Conservation (phyloP, 92 coral and sea anemone species). For the Plumapathes pennacea region DNA sequence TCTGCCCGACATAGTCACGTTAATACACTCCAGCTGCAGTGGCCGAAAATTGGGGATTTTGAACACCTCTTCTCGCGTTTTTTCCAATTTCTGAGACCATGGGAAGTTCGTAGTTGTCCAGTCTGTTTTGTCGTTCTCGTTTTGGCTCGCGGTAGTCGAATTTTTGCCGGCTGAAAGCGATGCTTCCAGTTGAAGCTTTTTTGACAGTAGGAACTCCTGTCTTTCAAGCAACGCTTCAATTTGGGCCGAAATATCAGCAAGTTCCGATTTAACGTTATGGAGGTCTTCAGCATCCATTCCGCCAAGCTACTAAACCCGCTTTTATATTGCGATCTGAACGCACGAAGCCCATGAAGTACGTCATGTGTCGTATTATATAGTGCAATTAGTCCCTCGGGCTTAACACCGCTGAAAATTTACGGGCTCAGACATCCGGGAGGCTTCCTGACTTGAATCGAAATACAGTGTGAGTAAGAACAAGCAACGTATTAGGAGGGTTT, state of each 20-base stretch:
- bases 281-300: too few species aligned
- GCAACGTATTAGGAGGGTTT: too few species aligned
- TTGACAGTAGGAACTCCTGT: constrained; percentile 64
- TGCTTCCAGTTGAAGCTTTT: constrained; percentile 54
- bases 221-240: constrained; percentile 67
- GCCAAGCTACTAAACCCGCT: too few species aligned
- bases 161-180: constrained; percentile 2
- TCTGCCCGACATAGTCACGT: constrained; percentile 85
- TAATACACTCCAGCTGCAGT: constrained; percentile 82
- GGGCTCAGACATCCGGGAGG: too few species aligned
- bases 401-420: too few species aligned
- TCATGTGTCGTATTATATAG: too few species aligned
- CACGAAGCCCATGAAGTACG: too few species aligned
- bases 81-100: constrained; percentile 78
- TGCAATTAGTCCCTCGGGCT: too few species aligned
- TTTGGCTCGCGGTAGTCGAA: constrained; percentile 4
- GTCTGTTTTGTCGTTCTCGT: constrained; percentile 3
- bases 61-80: constrained; percentile 50
- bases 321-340: too few species aligned
- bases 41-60: constrained; percentile 72
- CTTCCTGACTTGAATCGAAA: too few species aligned
- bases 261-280: constrained; percentile 65
- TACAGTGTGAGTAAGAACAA: too few species aligned
- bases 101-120: constrained; percentile 59
- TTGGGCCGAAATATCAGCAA: constrained; percentile 63